These are phyloP conservation scores for Xiphophorus birchmanni DNA, from an alignment of 2,797 vertebrate species.

Conservation along the genomic window DNA sequence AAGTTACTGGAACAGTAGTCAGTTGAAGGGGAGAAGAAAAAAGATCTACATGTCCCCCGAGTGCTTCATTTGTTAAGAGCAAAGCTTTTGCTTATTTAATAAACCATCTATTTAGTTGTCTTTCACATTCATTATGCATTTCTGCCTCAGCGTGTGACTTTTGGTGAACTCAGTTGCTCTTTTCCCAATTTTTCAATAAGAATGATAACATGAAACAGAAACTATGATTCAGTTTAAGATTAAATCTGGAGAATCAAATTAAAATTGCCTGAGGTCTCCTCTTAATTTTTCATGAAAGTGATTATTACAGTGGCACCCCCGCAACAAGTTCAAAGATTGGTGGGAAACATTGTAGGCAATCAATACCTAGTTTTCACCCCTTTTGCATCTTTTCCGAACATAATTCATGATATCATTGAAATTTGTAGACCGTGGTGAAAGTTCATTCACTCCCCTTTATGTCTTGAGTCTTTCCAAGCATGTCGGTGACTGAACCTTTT, in stretches of 20 bases:
- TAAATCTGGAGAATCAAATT: conserved; percentile 9
- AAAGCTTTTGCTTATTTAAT: conserved; percentile 34
- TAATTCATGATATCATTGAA: conserved; percentile 15
- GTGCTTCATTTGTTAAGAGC: conserved; percentile 29
- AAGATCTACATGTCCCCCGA: conserved; percentile 29
- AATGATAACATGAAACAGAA: conserved; percentile 1
- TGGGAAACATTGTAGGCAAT: conserved; percentile 3
- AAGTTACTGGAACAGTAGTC: conserved; percentile 11
- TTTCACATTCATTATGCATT: conserved; percentile 26
- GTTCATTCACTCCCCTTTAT: background rate
- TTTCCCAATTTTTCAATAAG: conserved; percentile 5
- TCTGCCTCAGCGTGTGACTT: conserved; percentile 10
- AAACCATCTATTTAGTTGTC: conserved; percentile 32
- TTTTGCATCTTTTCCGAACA: conserved; percentile 23
- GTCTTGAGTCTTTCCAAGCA: conserved; percentile 13
- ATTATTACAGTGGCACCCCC: background rate
- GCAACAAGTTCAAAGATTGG: background rate
- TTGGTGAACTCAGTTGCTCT: conserved; percentile 9
- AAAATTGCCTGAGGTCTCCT: conserved; percentile 9
- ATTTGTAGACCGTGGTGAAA: conserved; percentile 28
- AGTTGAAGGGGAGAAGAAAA: conserved; percentile 26
- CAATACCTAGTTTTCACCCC: background rate
- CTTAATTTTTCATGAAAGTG: background rate
- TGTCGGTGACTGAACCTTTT: background rate
- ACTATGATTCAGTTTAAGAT: conserved; percentile 11